Evolutionary conservation across 2,888 invertebrate species (phyloP).

Genomic region (Epinotia brunnichana): DNA sequence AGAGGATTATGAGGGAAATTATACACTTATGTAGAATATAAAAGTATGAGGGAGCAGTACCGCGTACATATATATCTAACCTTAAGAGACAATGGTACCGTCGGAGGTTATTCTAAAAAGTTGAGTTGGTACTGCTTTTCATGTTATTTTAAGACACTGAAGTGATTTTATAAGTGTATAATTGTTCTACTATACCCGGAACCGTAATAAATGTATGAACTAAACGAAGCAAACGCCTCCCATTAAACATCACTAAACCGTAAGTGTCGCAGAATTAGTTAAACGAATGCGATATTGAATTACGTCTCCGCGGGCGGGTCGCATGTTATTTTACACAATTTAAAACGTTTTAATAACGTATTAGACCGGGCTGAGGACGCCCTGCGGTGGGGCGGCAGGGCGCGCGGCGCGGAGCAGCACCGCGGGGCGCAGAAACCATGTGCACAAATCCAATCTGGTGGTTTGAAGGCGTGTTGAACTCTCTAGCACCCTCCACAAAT

Average conservation of each 20-base stretch:
- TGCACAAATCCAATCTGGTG: constrained; percentile 49
- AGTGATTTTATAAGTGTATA: background rate
- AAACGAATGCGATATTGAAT: constrained; percentile 43
- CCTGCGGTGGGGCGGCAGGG: constrained; percentile 70
- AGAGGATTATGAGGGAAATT: too few species aligned
- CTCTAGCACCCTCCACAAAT: constrained; percentile 44
- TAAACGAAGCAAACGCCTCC: constrained; percentile 24
- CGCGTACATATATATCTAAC: too few species aligned
- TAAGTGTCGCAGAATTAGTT: constrained; percentile 36
- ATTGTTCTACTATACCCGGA: constrained; percentile 1
- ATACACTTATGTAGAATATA: too few species aligned
- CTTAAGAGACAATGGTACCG: too few species aligned
- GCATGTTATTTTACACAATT: constrained; percentile 53
- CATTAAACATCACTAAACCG: constrained; percentile 28
- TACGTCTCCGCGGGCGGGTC: constrained; percentile 53
- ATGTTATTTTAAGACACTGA: background rate
- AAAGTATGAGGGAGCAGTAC: too few species aligned
- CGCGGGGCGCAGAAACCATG: constrained; percentile 54
- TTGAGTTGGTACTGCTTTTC: background rate
- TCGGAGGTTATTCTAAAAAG: too few species aligned
- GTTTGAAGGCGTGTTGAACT: constrained; percentile 51
- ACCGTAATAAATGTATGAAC: constrained; percentile 16
- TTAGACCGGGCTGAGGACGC: constrained; percentile 73
- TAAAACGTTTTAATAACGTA: constrained; percentile 64
- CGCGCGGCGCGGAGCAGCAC: constrained; percentile 51